phyloP scores from a whole-genome alignment of 2,797 vertebrate species.

The Ciconia nigra region DNA sequence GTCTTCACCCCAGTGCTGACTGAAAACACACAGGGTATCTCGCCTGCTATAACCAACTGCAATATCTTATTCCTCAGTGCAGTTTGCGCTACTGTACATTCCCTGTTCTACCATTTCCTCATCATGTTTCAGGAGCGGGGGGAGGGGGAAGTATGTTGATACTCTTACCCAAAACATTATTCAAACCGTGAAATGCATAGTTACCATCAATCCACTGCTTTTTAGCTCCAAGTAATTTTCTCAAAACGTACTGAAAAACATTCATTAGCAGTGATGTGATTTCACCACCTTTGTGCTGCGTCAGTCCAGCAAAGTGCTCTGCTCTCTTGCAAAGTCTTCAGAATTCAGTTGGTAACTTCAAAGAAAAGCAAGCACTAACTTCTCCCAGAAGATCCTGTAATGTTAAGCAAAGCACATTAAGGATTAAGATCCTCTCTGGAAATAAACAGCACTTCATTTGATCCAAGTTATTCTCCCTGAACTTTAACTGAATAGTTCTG shows the following conservation, averaged over 20 bases:
- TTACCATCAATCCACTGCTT: not conserved
- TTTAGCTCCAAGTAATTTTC: not conserved
- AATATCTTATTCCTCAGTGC: not conserved
- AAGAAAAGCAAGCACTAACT: not conserved
- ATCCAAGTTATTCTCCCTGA: not conserved
- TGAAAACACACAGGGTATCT: not conserved
- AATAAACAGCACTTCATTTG: not conserved
- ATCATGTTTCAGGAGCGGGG: not conserved
- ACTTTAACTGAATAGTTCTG: not conserved
- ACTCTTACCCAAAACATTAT: not conserved
- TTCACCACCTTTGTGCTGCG: not conserved
- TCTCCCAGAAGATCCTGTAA: not conserved
- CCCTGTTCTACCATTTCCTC: not conserved
- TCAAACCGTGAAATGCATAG: not conserved
- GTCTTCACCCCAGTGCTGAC: not conserved
- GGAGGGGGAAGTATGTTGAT: accelerated
- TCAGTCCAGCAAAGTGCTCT: not conserved
- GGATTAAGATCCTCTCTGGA: not conserved
- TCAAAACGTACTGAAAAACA: not conserved
- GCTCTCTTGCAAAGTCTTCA: not conserved
- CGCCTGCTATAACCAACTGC: not conserved
- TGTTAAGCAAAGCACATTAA: not conserved
- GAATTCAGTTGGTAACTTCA: not conserved
- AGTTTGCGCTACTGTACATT: not conserved
- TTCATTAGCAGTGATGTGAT: not conserved